Evolutionary conservation across 1,140 invertebrate genomes (phyloP), one percentile per base, ranked within the genome.

Genomic region (Ceratosolen solmsi): DNA sequence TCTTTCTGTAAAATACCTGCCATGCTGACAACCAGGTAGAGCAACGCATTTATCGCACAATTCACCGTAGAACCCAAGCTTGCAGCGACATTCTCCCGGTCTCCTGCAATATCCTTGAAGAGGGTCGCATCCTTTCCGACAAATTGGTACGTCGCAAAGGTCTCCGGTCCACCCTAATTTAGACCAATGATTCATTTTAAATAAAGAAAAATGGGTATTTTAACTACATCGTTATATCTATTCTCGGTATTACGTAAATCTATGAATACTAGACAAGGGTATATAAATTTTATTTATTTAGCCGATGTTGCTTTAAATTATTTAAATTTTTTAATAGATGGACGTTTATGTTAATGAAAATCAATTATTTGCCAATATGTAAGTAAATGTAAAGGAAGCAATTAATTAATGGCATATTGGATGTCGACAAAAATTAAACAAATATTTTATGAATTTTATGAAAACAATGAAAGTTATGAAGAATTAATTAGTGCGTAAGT

Each of bases 81-180:
- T 96, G 89, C 96, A 96, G 15, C 95, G 92, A 86, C 96, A 97
- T 89, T 97, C 96, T 0, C 94, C 95, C 0, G 98, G 98, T 36
- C 95, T 91, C 83, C 96, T 95, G 91, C 98, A 99, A 87, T 96
- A 97, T n/a, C 98, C 98, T 93, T 98, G 96, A 83, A 97, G 92
- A 17, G 95, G 94, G 91, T 98, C 96, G 87, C 98, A 99, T 56
- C 97, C 97, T 83, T 96, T 95, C 78, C 95, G 93, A 91, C 98
- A 99, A 86, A 97, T 96, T 2, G 96, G 96, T 83, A 96, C 96
- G 89, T 97, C 96, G 90, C 98, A 99, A 41, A 99, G 94, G 88
- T 97, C 95, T 7, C 98, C 98, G 73, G 95, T 96, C 98, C 98
- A 99, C 60, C 96, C 93, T 87, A 79, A 82, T 79, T 85, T 80